phyloP scores from a whole-genome alignment of 2,888 invertebrate genomes.

The Nymphalis c-album region DNA sequence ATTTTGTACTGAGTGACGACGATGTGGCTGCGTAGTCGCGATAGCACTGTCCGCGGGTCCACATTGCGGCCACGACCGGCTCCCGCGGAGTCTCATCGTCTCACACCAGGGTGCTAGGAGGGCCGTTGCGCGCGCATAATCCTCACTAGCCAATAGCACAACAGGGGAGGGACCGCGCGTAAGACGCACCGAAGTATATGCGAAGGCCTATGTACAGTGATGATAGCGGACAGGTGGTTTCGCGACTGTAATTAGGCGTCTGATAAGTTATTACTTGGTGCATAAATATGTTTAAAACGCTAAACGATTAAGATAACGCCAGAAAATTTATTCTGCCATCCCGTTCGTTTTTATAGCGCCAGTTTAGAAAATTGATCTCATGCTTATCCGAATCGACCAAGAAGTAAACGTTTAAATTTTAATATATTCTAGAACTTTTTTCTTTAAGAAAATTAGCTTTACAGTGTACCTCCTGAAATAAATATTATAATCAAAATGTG shows the following conservation, averaged over 20 bases:
- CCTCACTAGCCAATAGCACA: constrained; percentile 66
- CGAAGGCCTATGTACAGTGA: constrained; percentile 81
- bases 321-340: constrained; percentile 52
- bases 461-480: background rate
- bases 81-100: constrained; percentile 67
- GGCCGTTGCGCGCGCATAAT: constrained; percentile 76
- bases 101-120: constrained; percentile 70
- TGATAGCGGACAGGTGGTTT: constrained; percentile 80
- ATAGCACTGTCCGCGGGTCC: constrained; percentile 66
- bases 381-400: constrained; percentile 4
- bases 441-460: background rate
- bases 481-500: too few species aligned
- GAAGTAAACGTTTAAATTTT: background rate
- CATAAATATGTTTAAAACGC: constrained; percentile 74
- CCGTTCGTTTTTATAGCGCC: constrained; percentile 43
- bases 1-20: constrained; percentile 48
- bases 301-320: constrained; percentile 73
- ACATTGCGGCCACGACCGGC: constrained; percentile 71
- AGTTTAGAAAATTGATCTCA: constrained; percentile 1
- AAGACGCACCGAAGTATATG: constrained; percentile 82
- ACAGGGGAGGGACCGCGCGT: constrained; percentile 75
- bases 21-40: constrained; percentile 63
- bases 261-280: constrained; percentile 75
- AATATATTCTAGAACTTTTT: constrained; percentile 5
- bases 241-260: constrained; percentile 78